Base-by-base conservation (phyloP, 2,113 vertebrate species). In the Scomber colias region DNA sequence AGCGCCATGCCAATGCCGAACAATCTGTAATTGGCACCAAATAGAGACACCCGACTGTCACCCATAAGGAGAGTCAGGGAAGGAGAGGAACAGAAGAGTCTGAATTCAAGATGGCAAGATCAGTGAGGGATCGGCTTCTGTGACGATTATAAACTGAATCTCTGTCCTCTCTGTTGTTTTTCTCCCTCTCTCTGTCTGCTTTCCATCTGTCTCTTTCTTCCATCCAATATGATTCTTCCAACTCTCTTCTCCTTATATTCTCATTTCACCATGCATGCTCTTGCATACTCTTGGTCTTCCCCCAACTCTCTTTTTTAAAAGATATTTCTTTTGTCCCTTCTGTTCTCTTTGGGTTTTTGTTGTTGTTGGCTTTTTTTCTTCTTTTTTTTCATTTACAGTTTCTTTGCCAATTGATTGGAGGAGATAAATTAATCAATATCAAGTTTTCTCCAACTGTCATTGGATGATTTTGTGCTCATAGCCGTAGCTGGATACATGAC, bases 11-110 rank as follows among this genome's bases (percentile, higher is more conserved):
- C 88, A 83, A 19, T 48, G 35, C 76, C 4, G 77, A 90, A 82
- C 89, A 90, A 92, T 91, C 89, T 90, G 81, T 92, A 92, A 92
- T 90, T 92, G 91, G 89, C 88, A 89, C 84, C 86, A 87, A 79
- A 89, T 88, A 57, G 89, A 81, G 88, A 84, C 83, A 77, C 82
- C 89, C 79, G 10, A 81, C 89, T 85, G 91, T 87, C 86, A 75
- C 78, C 86, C 81, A 71, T 86, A 79, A 62, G 86, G 84, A 62
- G 71, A 82, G 79, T 62, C 81, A 82, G 69, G 59, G 74, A 73
- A 76, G 31, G 82, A 83, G 65, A 81, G 82, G 70, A 87, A 87
- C 72, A 83, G 79, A 88, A 70, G 61, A 66, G 31, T 61, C 51
- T 79, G 69, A 76, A 74, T 69, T 78, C 63, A 78, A 87, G 80